Evolutionary conservation across 2,797 vertebrate species (phyloP).

Genomic region (Champsocephalus gunnari): DNA sequence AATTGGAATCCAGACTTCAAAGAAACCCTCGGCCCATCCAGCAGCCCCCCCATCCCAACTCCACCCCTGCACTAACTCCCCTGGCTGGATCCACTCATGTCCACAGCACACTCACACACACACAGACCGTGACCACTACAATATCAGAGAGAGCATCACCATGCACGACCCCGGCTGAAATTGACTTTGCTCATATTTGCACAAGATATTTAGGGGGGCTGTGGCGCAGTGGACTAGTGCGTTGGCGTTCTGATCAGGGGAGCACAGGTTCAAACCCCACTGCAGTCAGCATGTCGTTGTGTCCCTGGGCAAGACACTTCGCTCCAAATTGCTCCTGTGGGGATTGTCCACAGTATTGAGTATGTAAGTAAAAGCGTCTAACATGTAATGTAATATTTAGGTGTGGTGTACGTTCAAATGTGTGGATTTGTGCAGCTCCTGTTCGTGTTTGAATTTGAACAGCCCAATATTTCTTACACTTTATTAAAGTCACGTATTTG

Average conservation of each 20-base stretch:
- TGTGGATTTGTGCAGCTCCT: constrained; percentile 40
- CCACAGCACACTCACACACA: constrained; percentile 71
- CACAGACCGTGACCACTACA: constrained; percentile 79
- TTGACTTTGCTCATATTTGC: constrained; percentile 79
- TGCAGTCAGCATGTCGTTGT: too few species aligned
- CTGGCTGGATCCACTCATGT: constrained; percentile 81
- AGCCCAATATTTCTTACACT: constrained; percentile 26
- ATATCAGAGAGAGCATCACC: constrained; percentile 79
- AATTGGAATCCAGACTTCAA: constrained; percentile 99
- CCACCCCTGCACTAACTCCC: constrained; percentile 79
- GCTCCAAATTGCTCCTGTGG: too few species aligned
- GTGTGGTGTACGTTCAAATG: constrained; percentile 30
- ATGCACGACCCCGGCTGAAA: constrained; percentile 75
- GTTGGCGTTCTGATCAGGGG: too few species aligned
- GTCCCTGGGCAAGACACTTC: too few species aligned
- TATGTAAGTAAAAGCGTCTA: too few species aligned
- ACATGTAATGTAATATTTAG: constrained; percentile 49
- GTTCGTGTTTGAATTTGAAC: constrained; percentile 64
- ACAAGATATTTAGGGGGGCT: constrained; percentile 61
- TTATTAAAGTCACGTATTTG: constrained; percentile 25
- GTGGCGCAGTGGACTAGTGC: too few species aligned
- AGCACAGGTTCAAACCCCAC: too few species aligned
- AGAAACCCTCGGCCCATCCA: constrained; percentile 91
- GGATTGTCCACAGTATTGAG: too few species aligned
- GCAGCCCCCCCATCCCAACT: constrained; percentile 75